Evolutionary conservation across 1,140 invertebrate genomes (phyloP).

Genomic region (Drosophila hydei): DNA sequence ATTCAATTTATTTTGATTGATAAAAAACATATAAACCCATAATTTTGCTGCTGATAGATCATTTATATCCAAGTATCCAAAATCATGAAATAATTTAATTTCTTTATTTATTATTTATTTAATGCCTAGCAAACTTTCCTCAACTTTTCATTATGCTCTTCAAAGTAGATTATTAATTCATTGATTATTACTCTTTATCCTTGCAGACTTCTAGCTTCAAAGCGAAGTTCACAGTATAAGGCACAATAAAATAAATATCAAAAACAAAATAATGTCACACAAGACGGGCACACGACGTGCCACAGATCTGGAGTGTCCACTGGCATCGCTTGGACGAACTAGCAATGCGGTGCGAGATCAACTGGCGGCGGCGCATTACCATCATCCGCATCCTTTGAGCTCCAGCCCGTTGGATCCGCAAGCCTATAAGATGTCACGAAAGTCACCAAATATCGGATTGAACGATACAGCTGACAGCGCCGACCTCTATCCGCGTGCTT

Average conservation of each 20-base stretch:
- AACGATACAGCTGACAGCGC: conserved; percentile 53
- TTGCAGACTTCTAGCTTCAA: conserved; percentile 42
- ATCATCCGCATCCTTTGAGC: conserved; percentile 83
- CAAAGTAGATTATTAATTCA: background rate
- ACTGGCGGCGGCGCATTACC: conserved; percentile 66
- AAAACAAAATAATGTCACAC: conserved; percentile 68
- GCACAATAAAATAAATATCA: background rate
- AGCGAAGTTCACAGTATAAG: background rate
- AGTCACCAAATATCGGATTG: conserved; percentile 76
- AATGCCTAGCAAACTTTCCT: too few relatives aligned
- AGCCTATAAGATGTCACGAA: conserved; percentile 84
- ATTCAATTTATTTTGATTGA: too few relatives aligned
- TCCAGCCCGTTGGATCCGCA: conserved; percentile 84
- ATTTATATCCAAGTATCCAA: too few relatives aligned
- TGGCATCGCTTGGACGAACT: conserved; percentile 86
- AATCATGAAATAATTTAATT: too few relatives aligned
- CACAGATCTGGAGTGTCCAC: conserved; percentile 85
- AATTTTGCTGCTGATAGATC: too few relatives aligned
- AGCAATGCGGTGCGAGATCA: conserved; percentile 83
- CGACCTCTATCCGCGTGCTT: conserved; percentile 40
- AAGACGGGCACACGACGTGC: conserved; percentile 74
- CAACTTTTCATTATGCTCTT: too few relatives aligned
- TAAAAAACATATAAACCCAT: too few relatives aligned
- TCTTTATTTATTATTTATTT: too few relatives aligned
- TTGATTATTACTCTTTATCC: background rate